Evolutionary conservation across 2,113 vertebrate genomes (phyloP).

Genomic region (Anolis sagrei): DNA sequence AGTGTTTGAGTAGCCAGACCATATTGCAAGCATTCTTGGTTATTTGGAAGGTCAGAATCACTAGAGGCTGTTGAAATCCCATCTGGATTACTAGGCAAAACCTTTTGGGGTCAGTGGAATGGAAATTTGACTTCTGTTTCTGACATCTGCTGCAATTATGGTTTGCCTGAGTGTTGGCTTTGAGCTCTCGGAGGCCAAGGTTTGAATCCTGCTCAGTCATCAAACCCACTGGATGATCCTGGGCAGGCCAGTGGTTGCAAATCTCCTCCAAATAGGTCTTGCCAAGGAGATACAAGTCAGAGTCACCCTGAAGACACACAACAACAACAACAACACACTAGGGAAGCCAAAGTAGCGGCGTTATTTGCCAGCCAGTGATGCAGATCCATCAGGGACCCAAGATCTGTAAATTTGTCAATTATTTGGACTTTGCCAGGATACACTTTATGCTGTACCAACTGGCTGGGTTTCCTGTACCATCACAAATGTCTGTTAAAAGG

Average conservation of each 20-base stretch:
- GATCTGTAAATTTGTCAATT: not conserved
- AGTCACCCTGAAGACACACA: too few relatives aligned
- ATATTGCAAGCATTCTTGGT: too few relatives aligned
- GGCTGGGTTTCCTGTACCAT: not conserved
- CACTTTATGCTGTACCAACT: accelerated
- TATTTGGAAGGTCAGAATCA: not conserved
- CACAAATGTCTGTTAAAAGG: accelerated
- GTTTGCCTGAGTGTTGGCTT: too few relatives aligned
- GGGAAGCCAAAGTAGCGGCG: accelerated
- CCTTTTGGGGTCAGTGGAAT: too few relatives aligned
- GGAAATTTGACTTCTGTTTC: not conserved
- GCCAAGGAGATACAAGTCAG: too few relatives aligned
- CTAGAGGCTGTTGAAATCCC: not conserved
- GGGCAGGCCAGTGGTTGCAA: too few relatives aligned
- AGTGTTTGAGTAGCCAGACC: not conserved
- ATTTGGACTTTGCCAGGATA: accelerated
- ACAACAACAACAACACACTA: too few relatives aligned
- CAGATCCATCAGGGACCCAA: not conserved
- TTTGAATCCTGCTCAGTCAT: too few relatives aligned
- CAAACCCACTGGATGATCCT: too few relatives aligned
- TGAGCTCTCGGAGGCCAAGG: too few relatives aligned
- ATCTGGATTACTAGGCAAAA: not conserved
- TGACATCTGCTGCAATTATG: too few relatives aligned
- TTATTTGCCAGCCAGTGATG: not conserved
- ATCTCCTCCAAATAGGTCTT: too few relatives aligned